Base-by-base conservation (phyloP, 1,140 invertebrate genomes). In the Aphelenchoides fujianensis region DNA sequence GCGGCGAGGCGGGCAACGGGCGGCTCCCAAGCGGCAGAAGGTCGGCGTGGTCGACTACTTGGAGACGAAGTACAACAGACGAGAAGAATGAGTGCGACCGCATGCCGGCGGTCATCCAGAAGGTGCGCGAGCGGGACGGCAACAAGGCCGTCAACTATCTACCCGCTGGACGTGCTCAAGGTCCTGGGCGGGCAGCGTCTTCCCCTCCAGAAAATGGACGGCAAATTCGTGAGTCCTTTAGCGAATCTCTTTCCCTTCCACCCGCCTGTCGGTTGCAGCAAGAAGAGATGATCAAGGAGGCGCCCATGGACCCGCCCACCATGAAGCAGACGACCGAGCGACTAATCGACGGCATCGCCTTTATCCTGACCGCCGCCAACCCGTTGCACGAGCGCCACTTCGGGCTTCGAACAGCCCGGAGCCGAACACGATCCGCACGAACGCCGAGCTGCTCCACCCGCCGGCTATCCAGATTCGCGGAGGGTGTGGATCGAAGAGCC, bases 151-250 rank as follows among this genome's bases (percentile, higher is more conserved):
- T 5, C 7, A 32, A 59, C 28, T 32, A 30, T 59, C 55, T 59
- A 59, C 34, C 55, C 55, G 34, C 28, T 59, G 12, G 55, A 59
- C 23, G 55, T 59, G 5, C 23, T 59, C 27, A 59, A 5, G 55
- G 34, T 59, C 55, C 5, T 59, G 55, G 55, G 55, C 23, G 55
- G 55, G 12, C 55, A 59, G 34, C 55, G 55, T 59, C 5, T 59
- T 16, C 55, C 55, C 28, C 7, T 59, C 27, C 5, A 59, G 23
- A 59, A 59, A 59, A 59, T 59, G 55, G 55, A 59, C 55, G 5
- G 55, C 55, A 59, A 59, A 59, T 19, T 59, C 34, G 55, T 48
- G 23, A 48, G 41, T 48, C n/a, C n/a, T n/a, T n/a, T n/a, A n/a
- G 12, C 41, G 12, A 48, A 48, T 48, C n/a, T 48, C 12, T 16